These are phyloP conservation scores for Pocillopora verrucosa DNA, from an alignment of 64 coral and sea anemone genomes.

Conservation along the genomic window DNA sequence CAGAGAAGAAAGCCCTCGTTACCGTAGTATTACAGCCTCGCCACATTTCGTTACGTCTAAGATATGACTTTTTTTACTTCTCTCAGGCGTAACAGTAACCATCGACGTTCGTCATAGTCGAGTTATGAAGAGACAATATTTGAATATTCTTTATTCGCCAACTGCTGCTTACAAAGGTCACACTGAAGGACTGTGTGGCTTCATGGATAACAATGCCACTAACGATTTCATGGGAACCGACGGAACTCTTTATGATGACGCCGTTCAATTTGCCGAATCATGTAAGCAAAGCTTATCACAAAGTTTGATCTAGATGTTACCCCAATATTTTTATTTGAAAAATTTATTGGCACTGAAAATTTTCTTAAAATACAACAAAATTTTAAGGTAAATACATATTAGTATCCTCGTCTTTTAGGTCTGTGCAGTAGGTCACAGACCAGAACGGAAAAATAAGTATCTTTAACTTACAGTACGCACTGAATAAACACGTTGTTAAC, in stretches of 20 bases:
- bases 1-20: too few relatives aligned
- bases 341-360: not conserved
- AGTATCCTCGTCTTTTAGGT: too few relatives aligned
- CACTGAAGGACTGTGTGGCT: slow-evolving; percentile 73
- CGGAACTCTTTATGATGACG: slow-evolving; percentile 32
- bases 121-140: slow-evolving; percentile 62
- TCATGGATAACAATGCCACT: slow-evolving; percentile 66
- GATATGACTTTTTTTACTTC: not conserved
- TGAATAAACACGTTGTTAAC: too few relatives aligned
- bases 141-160: slow-evolving; percentile 51
- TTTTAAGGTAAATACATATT: too few relatives aligned
- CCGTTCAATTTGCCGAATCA: slow-evolving; percentile 65
- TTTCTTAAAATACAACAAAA: not conserved
- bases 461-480: too few relatives aligned
- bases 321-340: too few relatives aligned
- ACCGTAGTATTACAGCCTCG: too few relatives aligned
- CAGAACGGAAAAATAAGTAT: too few relatives aligned
- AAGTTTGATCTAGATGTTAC: not conserved
- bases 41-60: too few relatives aligned
- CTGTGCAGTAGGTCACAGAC: too few relatives aligned
- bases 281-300: slow-evolving; percentile 32
- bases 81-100: slow-evolving; percentile 57
- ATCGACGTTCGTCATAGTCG: slow-evolving; percentile 67
- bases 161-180: slow-evolving; percentile 55
- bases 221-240: slow-evolving; percentile 69